These are phyloP conservation scores for Panurus biarmicus DNA, from an alignment of 2,113 vertebrate genomes.

Conservation along the genomic window DNA sequence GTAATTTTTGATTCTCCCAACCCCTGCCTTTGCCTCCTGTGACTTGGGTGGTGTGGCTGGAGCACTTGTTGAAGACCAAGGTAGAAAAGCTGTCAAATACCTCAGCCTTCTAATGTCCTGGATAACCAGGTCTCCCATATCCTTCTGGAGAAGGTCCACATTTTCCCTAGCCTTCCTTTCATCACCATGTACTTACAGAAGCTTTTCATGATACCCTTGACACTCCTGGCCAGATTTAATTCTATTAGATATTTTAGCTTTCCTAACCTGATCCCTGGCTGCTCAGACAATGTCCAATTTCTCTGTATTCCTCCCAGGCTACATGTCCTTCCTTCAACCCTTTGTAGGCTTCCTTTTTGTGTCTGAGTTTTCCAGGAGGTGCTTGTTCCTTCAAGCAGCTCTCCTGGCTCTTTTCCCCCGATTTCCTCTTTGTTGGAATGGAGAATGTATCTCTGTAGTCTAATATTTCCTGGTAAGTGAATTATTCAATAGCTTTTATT, in stretches of 20 bases:
- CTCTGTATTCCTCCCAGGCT: background rate
- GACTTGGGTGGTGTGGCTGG: background rate
- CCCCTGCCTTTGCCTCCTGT: background rate
- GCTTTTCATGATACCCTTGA: background rate
- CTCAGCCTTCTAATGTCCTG: background rate
- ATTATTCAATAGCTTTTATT: background rate
- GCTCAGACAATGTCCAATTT: background rate
- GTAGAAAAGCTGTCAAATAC: background rate
- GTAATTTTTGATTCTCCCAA: background rate
- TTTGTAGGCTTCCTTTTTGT: background rate
- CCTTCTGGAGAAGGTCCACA: background rate
- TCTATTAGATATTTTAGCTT: background rate
- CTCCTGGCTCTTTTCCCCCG: background rate
- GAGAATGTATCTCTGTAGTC: background rate
- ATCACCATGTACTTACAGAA: background rate
- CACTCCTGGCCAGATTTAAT: background rate
- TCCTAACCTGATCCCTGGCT: background rate
- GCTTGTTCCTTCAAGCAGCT: background rate
- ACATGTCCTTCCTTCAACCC: background rate
- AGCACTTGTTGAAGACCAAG: background rate
- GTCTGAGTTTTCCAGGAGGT: background rate
- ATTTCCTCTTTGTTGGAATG: background rate
- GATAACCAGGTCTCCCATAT: background rate
- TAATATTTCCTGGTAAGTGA: background rate
- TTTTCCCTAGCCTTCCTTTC: background rate